Evolutionary conservation across 2,797 vertebrate species (phyloP), one percentile per base, ranked within the genome.

Genomic region (Clangula hyemalis): DNA sequence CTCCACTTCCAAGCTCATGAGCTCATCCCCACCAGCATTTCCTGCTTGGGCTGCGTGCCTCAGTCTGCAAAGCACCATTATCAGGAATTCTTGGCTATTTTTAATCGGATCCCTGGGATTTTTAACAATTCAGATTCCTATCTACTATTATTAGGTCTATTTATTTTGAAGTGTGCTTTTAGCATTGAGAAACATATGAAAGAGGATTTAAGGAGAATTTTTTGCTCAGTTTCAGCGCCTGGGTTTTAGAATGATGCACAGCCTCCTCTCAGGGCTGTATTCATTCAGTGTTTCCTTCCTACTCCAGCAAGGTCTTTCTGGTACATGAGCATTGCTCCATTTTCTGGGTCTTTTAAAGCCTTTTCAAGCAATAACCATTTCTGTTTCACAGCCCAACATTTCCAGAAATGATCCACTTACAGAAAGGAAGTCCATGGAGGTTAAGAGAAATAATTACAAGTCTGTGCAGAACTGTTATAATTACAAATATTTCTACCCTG

Each of bases 371-470:
- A 45, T 25, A 87, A 9, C 58, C 14, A 7, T 72, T 93, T 69
- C 66, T 84, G 8, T 81, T 84, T 77, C 66, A 47, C 77, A 66
- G 19, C 27, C 56, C 83, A 85, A 3, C 8, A 45, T 76, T 84
- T 79, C 70, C 60, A 84, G 65, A 87, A 75, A 84, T 3, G 22
- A 72, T 72, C 11, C 36, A 69, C 56, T 89, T 82, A 36, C 15
- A 69, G 64, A 60, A 90, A 64, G 70, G 34, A 73, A 77, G 68
- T 71, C 71, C 9, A 1, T 1, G 7, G 64, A 79, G 28, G 9
- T 64, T 88, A 85, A 93, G 78, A 93, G 78, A 85, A 87, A 85
- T 85, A 74, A 95, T 89, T 94, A 74, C 39, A 71, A 71, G 82
- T 66, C 45, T 69, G 69, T 74, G 54, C 41, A 62, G 47, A 82